A percentile compares a stretch with the other conserved stretches of the same genome.
phyloP scores from a whole-genome alignment of 1,140 invertebrate genomes.

The Solenopsis fugax region DNA sequence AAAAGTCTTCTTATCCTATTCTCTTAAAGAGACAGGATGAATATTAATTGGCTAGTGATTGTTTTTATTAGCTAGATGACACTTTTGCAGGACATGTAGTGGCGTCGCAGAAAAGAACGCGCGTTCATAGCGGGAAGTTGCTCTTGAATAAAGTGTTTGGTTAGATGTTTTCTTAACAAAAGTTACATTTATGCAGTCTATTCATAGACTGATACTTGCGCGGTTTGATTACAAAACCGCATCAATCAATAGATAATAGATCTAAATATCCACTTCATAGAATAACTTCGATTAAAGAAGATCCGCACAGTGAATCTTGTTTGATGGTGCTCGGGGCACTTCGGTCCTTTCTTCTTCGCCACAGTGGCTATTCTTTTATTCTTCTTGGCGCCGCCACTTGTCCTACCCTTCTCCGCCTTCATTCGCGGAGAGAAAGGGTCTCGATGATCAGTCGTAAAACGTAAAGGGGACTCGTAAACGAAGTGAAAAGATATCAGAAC shows the following conservation, averaged over 20 bases:
- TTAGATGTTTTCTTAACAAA: constrained; percentile 10
- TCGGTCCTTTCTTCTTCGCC: constrained; percentile 43
- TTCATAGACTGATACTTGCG: neutral
- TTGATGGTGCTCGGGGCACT: constrained; percentile 42
- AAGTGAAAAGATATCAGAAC: constrained; percentile 78
- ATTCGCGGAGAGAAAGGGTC: constrained; percentile 77
- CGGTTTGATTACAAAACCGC: neutral
- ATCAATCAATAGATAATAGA: constrained; percentile 2
- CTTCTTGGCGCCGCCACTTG: constrained; percentile 20
- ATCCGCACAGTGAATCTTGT: constrained; percentile 51
- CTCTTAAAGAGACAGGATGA: constrained; percentile 22
- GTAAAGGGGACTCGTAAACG: constrained; percentile 81
- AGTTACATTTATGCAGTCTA: constrained; percentile 13
- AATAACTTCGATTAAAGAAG: constrained; percentile 52
- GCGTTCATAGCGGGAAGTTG: neutral
- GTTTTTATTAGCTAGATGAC: constrained; percentile 39
- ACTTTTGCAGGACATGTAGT: neutral
- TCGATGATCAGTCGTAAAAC: constrained; percentile 83
- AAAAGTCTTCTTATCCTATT: constrained; percentile 33
- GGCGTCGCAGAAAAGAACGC: neutral
- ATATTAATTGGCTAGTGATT: constrained; percentile 24
- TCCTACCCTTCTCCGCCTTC: neutral
- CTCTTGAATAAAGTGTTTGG: constrained; percentile 32
- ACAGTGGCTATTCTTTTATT: constrained; percentile 55
- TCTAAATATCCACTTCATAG: neutral